Evolutionary conservation across 2,797 vertebrate genomes (phyloP).

Genomic region (Sus cebifrons): DNA sequence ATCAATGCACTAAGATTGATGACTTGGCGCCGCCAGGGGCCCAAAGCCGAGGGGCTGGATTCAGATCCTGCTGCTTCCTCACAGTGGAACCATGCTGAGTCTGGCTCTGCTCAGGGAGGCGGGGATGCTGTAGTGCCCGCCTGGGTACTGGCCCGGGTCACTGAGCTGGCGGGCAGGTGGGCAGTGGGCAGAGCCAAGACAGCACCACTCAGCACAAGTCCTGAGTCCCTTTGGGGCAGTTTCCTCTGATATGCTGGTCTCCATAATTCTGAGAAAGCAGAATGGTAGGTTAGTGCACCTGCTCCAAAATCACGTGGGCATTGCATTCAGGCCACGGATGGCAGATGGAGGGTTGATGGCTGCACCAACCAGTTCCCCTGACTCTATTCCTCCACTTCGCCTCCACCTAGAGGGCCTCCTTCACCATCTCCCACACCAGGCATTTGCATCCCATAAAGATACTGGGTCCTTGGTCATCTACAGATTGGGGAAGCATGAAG

Average conservation of each 20-base stretch:
- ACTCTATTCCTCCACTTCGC: neutral
- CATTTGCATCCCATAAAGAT: no score
- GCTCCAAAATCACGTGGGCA: neutral
- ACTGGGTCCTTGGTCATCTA: neutral
- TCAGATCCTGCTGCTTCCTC: neutral
- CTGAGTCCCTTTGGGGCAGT: neutral
- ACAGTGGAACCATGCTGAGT: neutral
- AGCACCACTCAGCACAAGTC: neutral
- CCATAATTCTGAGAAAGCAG: neutral
- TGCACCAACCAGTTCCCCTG: neutral
- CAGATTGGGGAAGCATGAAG: neutral
- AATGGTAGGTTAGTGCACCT: neutral
- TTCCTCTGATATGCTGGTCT: neutral
- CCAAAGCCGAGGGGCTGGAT: rapidly evolving
- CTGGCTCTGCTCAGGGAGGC: neutral
- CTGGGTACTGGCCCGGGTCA: neutral
- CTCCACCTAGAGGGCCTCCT: neutral
- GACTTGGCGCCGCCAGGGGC: neutral
- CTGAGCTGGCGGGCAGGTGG: neutral
- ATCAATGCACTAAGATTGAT: neutral
- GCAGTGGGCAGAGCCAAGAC: neutral
- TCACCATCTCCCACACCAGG: rapidly evolving
- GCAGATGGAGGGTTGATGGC: neutral
- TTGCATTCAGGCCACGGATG: neutral
- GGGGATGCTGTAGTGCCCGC: rapidly evolving